Evolutionary conservation across 2,113 vertebrate species (phyloP).

Genomic region (Corythornis cristatus): DNA sequence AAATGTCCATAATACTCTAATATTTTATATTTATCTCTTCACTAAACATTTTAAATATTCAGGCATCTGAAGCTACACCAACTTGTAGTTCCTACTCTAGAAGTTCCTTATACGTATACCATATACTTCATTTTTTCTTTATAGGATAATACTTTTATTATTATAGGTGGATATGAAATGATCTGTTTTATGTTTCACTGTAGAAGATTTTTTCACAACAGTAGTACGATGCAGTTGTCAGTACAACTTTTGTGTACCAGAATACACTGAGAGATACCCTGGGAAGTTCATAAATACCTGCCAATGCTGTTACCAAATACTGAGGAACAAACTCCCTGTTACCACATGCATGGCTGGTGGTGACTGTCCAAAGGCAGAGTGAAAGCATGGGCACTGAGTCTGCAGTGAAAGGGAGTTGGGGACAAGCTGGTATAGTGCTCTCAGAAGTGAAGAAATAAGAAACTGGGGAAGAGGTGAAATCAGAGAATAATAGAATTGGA

Average conservation of each 20-base stretch:
- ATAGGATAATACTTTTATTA: neutral
- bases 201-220: neutral
- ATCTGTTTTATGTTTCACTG: neutral
- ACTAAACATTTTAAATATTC: neutral
- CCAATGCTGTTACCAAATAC: neutral
- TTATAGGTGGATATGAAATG: neutral
- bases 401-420: neutral
- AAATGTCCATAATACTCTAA: neutral
- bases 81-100: neutral
- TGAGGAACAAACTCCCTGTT: neutral
- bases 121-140: neutral
- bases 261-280: neutral
- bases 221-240: neutral
- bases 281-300: neutral
- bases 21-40: neutral
- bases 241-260: neutral
- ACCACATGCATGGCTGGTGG: neutral
- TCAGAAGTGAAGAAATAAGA: neutral
- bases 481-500: neutral
- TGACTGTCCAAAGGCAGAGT: rapidly evolving
- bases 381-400: neutral
- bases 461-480: neutral
- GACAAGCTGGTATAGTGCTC: neutral
- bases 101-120: neutral
- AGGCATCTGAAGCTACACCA: neutral